Base-by-base conservation (phyloP, 2,113 vertebrate species). In the Suncus etruscus region DNA sequence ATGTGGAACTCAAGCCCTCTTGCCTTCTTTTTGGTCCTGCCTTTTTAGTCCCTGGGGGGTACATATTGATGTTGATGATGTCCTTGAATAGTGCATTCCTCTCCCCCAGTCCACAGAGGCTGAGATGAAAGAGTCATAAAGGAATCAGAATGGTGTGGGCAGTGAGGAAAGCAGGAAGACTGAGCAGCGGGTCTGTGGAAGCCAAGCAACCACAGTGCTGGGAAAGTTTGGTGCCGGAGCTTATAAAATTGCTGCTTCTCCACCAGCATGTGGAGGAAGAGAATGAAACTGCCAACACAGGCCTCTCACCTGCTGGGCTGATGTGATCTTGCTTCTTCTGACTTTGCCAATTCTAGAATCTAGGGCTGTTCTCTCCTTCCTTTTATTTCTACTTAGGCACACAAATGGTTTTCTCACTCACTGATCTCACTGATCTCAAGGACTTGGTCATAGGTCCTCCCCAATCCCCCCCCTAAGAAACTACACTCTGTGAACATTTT, bases 321-420 rank as follows among this genome's bases (percentile, higher is more conserved):
- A 68, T 15, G 16, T 76, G 12, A 31, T 63, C 6, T 77, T 27
- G 6, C n/a, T 24, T 83, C 11, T 86, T 77, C 39, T 70, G 48
- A 74, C 18, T 77, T 84, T 76, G 63, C 61, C 69, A 83, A 83
- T 86, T 66, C 32, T 75, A 54, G 66, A 86, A 47, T n/a, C 58
- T 89, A 69, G 58, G 20, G 79, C 66, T 51, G 74, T 1, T 76
- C 39, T 84, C 11, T 32, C 12, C 73, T 85, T n/a, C 73, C 32
- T 81, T 86, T 80, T 45, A 76, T 77, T 92, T 61, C 32, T 83
- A 3, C 51, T 86, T 74, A 47, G 77, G 91, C 86, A 78, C 39
- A 65, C 61, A 92, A 83, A 86, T 91, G 90, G 31, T 91, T 84
- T 75, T 83, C 32, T 63, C 85, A 73, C 12, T 47, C 88, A 76